Percentiles rank a stretch among this genome's conserved stretches.
Evolutionary conservation across 2,113 vertebrate species (phyloP).

Genomic region (Gnathonemus longibarbis): DNA sequence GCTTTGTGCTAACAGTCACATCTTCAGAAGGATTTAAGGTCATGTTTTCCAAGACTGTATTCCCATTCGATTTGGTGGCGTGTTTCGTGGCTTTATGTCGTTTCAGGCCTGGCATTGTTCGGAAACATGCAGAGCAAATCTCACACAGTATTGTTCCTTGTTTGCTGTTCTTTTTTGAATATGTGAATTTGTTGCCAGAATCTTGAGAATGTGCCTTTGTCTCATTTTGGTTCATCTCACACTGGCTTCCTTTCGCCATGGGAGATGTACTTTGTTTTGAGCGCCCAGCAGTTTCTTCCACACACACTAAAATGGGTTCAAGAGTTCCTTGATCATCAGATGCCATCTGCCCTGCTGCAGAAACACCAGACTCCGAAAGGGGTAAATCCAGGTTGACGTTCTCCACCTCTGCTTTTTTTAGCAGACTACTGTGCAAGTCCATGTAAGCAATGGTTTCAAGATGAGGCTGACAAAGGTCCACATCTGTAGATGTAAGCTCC

Average conservation of each 20-base stretch:
- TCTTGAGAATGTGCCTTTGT: conserved; percentile 46
- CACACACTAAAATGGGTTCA: conserved; percentile 41
- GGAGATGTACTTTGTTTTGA: conserved; percentile 33
- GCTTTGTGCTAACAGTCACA: conserved; percentile 39
- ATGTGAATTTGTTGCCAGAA: conserved; percentile 31
- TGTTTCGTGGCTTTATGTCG: conserved; percentile 91
- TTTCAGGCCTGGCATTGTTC: conserved; percentile 80
- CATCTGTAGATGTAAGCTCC: conserved; percentile 22
- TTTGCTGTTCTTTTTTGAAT: conserved; percentile 32
- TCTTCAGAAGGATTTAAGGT: conserved; percentile 39
- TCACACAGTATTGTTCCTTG: conserved; percentile 69
- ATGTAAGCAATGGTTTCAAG: conserved; percentile 41
- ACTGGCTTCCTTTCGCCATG: conserved; percentile 35
- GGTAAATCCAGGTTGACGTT: conserved; percentile 28
- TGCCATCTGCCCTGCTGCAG: conserved; percentile 32
- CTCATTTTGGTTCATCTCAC: conserved; percentile 34
- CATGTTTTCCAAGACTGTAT: conserved; percentile 37
- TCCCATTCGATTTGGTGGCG: conserved; percentile 47
- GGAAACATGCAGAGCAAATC: conserved; percentile 78
- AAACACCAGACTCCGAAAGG: conserved; percentile 26
- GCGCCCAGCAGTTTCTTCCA: conserved; percentile 33
- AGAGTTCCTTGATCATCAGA: conserved; percentile 42
- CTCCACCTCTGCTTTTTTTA: conserved; percentile 40
- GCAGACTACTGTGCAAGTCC: conserved; percentile 32
- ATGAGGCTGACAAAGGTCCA: conserved; percentile 37